Base-by-base conservation (phyloP, 2,888 invertebrate genomes). In the Himalopsyche anomala region DNA sequence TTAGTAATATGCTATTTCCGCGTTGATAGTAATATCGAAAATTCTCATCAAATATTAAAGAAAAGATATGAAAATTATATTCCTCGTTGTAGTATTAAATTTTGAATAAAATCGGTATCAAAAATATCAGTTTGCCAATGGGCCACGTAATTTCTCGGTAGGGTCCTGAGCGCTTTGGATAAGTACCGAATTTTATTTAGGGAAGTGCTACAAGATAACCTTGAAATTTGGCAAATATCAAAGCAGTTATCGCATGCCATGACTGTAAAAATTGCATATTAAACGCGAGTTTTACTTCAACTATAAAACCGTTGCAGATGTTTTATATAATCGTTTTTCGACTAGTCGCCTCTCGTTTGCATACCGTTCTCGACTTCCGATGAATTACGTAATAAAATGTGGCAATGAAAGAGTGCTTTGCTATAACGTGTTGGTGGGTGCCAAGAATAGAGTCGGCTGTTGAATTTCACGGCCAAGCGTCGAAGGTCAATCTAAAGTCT, bases 381-480 rank as follows among this genome's bases (percentile, higher is more conserved):
- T 74, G 0, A 12, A 36, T 36, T 74, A 74, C 15, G 36, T 74
- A 28, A 15, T 74, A 38, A 12, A 51, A 51, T 51, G 51, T 51
- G 51, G 74, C 36, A 15, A 5, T 36, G 36, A 74, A 74, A 74
- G 36, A 74, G 36, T 74, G 74, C 62, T 36, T n/a, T 74, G 74
- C 28, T 62, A 5, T 62, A 28, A 62, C 28, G 62, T 62, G 19
- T 62, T 19, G 19, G 19, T 28, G 74, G 15, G 74, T 74, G 74
- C 74, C 38, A 74, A 38, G 36, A 74, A 74, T 74, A 74, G 74
- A 12, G 74, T 74, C 38, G 74, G 28, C 36, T 4, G 15, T 19
- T 38, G 36, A 74, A 74, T 74, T 74, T 74, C 74, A 74, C 74
- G 74, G 74, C 36, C 74, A 74, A 74, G 38, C 74, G 11, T 11